Evolutionary conservation across 2,888 invertebrate genomes (phyloP), one percentile per base, ranked within the genome.

Genomic region (Candidula unifasciata): DNA sequence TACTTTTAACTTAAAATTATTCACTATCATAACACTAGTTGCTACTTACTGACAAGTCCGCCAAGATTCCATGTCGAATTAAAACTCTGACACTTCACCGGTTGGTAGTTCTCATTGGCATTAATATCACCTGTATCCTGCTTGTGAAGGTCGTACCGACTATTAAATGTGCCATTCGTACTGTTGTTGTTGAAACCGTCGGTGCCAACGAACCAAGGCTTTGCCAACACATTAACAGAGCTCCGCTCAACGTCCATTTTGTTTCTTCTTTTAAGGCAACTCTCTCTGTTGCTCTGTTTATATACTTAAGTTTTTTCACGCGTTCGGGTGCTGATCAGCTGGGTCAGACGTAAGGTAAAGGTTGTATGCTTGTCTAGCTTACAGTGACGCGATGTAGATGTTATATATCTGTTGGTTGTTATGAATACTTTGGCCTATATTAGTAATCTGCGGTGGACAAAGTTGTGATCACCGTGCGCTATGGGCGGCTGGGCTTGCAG

Each of bases 191-290:
- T 80, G 6, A 68, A 16, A 16, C 69, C 68, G 30, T 27, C 68
- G 1, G 68, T n/a, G 27, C 68, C 80, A 18, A 18, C 21, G 27
- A 80, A 80, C 80, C 80, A 80, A 52, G 54, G 27, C 21, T 37
- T 37, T 10, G n/a, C 33, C 44, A 73, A 10, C 24, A 73, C 30
- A 27, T 74, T 73, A 5, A 54, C 74, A 0, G 74, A 54, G n/a
- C 16, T 21, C 68, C 68, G 18, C 33, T 80, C 80, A 1, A 80
- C 80, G 52, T 66, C 80, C 80, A 80, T 80, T 24, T 24, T 60
- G 60, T 24, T 6, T 24, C 60, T n/a, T 5, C 24, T 21, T n/a
- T 54, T 10, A 16, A 18, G 10, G 57, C 18, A 54, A 16, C 60
- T 60, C 18, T 60, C n/a, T 24, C 60, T n/a, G 10, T 5, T 60